Evolutionary conservation across 2,888 invertebrate genomes (phyloP).

Genomic region (Mesochorus sp.): DNA sequence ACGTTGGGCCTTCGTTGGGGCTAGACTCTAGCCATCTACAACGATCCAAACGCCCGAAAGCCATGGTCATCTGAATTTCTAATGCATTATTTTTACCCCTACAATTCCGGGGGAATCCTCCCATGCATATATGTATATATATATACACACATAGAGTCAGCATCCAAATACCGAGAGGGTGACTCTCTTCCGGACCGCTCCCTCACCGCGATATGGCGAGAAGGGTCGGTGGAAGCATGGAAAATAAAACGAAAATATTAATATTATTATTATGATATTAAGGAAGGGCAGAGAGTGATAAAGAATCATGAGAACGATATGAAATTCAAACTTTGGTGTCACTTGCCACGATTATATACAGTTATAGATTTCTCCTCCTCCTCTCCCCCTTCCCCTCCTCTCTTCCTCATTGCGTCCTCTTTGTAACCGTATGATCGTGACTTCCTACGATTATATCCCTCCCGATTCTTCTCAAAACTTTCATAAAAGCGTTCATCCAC

Average conservation of each 20-base stretch:
- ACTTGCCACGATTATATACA: slow-evolving; percentile 8
- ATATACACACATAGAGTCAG: too few relatives aligned
- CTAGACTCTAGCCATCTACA: slow-evolving; percentile 24
- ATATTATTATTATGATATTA: slow-evolving; percentile 6
- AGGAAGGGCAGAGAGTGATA: not conserved
- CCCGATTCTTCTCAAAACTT: not conserved
- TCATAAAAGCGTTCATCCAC: not conserved
- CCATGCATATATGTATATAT: not conserved
- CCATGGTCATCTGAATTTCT: slow-evolving; percentile 82
- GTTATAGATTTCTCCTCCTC: too few relatives aligned
- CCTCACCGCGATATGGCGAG: slow-evolving; percentile 10
- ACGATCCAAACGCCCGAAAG: slow-evolving; percentile 27
- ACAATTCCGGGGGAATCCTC: slow-evolving; percentile 37
- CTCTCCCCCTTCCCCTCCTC: not conserved
- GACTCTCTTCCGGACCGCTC: slow-evolving; percentile 41
- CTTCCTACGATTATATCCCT: slow-evolving; percentile 9
- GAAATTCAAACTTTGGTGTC: slow-evolving; percentile 6
- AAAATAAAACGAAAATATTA: slow-evolving; percentile 35
- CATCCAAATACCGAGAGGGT: slow-evolving; percentile 61
- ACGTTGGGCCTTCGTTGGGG: not conserved
- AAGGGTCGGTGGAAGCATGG: slow-evolving; percentile 41
- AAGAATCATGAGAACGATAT: not conserved
- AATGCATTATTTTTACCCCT: slow-evolving; percentile 77
- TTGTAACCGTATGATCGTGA: not conserved
- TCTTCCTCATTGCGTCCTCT: not conserved